Evolutionary conservation across 2,113 vertebrate species (phyloP).

Genomic region (Cephalopterus ornatus): DNA sequence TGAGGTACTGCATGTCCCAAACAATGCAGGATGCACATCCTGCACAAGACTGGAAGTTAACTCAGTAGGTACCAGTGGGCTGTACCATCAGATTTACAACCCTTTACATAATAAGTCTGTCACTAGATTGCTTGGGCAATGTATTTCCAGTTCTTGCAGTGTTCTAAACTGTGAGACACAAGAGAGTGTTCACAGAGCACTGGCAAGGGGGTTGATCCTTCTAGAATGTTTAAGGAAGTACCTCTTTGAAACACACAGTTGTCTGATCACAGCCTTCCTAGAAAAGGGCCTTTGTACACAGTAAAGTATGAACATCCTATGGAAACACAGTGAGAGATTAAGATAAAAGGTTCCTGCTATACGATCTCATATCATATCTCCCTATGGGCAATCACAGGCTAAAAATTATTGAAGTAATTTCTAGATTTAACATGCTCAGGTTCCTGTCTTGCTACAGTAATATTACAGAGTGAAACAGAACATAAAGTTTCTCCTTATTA

Average conservation of each 20-base stretch:
- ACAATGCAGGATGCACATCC: not conserved
- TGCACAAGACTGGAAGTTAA: not conserved
- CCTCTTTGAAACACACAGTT: not conserved
- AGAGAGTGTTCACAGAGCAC: not conserved
- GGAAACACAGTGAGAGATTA: constrained; percentile 7
- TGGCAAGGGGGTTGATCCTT: not conserved
- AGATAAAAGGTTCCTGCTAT: not conserved
- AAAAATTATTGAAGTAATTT: not conserved
- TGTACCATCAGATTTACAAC: not conserved
- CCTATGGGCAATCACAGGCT: not conserved
- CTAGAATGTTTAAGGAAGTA: not conserved
- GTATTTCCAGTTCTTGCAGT: not conserved
- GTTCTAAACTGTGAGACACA: not conserved
- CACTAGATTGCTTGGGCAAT: not conserved
- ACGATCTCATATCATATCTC: not conserved
- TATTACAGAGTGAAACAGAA: constrained; percentile 29
- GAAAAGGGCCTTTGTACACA: not conserved
- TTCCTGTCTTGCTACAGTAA: not conserved
- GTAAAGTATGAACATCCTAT: not conserved
- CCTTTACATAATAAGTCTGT: not conserved
- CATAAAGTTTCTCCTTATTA: constrained; percentile 6
- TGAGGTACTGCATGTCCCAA: not conserved
- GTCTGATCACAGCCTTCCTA: not conserved
- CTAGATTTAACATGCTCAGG: not conserved
- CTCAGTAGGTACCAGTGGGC: not conserved